phyloP scores from a whole-genome alignment of 2,888 invertebrate species.

The Drosophila neoperkinsi region DNA sequence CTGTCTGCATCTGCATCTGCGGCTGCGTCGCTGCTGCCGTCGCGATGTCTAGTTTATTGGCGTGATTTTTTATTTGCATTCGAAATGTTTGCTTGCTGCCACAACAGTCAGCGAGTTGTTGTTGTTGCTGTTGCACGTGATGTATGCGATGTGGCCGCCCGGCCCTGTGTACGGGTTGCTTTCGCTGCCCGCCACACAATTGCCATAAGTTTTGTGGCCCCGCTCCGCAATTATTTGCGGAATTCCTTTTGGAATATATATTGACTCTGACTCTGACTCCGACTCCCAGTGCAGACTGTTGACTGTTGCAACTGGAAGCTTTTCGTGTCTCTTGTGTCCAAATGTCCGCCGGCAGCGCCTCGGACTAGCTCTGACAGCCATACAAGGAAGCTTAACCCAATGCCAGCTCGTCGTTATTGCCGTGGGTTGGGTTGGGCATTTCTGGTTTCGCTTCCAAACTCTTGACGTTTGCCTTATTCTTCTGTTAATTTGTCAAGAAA shows the following conservation, averaged over 20 bases:
- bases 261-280: constrained; percentile 66
- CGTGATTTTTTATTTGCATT: constrained; percentile 84
- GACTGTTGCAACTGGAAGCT: constrained; percentile 32
- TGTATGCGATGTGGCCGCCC: constrained; percentile 66
- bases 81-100: constrained; percentile 61
- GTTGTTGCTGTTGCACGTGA: constrained; percentile 67
- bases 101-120: constrained; percentile 12
- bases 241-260: constrained; percentile 82
- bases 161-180: constrained; percentile 28
- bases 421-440: constrained; percentile 42
- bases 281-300: constrained; percentile 39
- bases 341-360: constrained; percentile 50
- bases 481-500: constrained; percentile 77
- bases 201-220: constrained; percentile 76
- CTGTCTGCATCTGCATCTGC: constrained; percentile 35
- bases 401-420: constrained; percentile 33
- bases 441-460: constrained; percentile 19
- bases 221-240: constrained; percentile 81
- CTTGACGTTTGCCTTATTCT: constrained; percentile 17
- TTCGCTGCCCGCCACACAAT: constrained; percentile 63
- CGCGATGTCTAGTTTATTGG: constrained; percentile 84
- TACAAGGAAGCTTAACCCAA: constrained; percentile 74
- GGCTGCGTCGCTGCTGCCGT: constrained; percentile 57
- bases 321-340: constrained; percentile 36
- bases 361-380: constrained; percentile 69